Base-by-base conservation (phyloP, 2,797 vertebrate species). In the Momotus momota region DNA sequence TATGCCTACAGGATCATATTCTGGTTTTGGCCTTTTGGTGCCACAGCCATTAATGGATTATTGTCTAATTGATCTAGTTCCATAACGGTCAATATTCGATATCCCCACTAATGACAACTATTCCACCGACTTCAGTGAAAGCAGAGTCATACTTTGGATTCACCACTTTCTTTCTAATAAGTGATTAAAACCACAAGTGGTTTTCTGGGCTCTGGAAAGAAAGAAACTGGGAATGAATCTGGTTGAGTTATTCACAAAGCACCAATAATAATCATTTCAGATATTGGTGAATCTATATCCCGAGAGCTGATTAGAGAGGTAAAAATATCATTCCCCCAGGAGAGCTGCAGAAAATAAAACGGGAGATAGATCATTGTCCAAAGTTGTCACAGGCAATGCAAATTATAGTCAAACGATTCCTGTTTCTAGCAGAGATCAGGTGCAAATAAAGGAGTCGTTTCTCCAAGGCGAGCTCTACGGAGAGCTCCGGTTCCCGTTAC, bases 401-500 rank as follows among this genome's bases (percentile, higher is more conserved):
- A 95, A 94, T 91, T 82, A 65, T 9, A 81, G 51, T 25, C 64
- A 91, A 81, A 78, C 88, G 77, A 94, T 89, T 95, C 55, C 49
- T 46, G 46, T 67, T 94, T 88, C 81, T 71, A 33, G 41, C 10
- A 67, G 88, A 90, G 65, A 87, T 91, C 75, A 78, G 54, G 49
- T 83, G 86, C 64, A 77, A 88, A 92, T 61, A 66, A 51, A 80
- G 46, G 81, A 94, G 43, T 9, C 1, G 1, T 31, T 87, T 87
- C 67, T 92, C 73, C 71, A 66, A 79, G 78, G 61, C 58, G 79
- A 81, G 57, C 48, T 41, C 15, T 31, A 6, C 5, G n/a, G 43
- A 81, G 78, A 93, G 45, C 43, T 95, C 75, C 69, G 4, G 33
- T 38, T 55, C 62, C 55, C 41, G 26, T 62, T 29, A 29, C n/a